Percentiles rank a stretch among this genome's conserved stretches.
Evolutionary conservation across 92 coral and sea anemone species (phyloP).

Genomic region (Pocillopora meandrina): DNA sequence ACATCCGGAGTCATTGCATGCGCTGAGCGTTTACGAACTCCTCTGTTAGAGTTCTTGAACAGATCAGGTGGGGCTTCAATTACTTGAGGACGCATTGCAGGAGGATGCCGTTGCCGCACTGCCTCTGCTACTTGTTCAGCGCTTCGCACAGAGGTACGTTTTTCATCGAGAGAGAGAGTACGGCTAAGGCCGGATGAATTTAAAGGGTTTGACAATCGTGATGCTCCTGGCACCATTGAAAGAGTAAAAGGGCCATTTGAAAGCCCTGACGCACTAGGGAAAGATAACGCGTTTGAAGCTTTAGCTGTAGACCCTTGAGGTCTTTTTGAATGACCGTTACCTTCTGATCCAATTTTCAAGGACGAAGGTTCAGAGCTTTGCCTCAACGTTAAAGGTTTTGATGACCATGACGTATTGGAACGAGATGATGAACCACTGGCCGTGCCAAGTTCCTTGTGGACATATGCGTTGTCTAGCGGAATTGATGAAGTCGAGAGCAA

Average conservation of each 20-base stretch:
- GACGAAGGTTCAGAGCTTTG: too few species aligned
- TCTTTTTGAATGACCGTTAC: background rate
- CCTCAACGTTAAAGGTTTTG: too few species aligned
- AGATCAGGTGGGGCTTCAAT: constrained; percentile 1
- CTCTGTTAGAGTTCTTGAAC: background rate
- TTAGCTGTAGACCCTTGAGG: background rate
- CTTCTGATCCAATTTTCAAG: background rate
- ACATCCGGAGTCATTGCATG: background rate
- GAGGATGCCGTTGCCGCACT: constrained; percentile 24
- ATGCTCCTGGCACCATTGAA: background rate
- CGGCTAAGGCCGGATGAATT: background rate
- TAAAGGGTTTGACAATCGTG: background rate
- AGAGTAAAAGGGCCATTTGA: constrained; percentile 3
- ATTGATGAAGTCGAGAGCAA: background rate
- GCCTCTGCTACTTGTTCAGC: background rate
- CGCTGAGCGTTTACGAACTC: constrained; percentile 13
- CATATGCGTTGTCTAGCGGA: too few species aligned
- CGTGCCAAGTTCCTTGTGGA: too few species aligned
- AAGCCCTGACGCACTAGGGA: background rate
- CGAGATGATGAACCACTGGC: too few species aligned
- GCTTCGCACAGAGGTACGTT: too few species aligned
- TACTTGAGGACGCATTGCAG: background rate
- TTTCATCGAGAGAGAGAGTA: background rate
- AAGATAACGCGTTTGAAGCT: background rate
- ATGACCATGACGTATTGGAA: too few species aligned